These are phyloP conservation scores for Lophius americanus DNA, from an alignment of 2,797 vertebrate species.

Conservation along the genomic window DNA sequence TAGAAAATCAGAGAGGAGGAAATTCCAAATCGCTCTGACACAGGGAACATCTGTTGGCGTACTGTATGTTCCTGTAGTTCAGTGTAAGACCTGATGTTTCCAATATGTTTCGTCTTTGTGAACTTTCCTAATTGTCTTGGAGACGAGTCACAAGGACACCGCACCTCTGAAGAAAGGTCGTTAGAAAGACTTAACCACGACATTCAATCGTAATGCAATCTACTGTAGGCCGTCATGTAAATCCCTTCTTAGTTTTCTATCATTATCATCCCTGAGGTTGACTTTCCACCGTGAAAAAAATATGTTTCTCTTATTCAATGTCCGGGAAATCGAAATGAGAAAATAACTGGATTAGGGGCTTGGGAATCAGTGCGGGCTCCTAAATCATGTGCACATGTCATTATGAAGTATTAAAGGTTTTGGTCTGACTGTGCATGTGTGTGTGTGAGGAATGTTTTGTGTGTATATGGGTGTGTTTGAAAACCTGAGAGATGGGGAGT, in stretches of 20 bases:
- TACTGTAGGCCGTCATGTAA: constrained; percentile 75
- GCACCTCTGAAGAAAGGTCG: constrained; percentile 67
- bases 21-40: constrained; percentile 69
- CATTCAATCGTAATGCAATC: constrained; percentile 79
- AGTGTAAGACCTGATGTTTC: constrained; percentile 52
- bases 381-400: constrained; percentile 82
- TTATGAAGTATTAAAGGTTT: constrained; percentile 82
- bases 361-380: constrained; percentile 79
- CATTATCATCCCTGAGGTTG: constrained; percentile 78
- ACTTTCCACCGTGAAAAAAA: constrained; percentile 75
- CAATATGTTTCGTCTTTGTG: constrained; percentile 65
- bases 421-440: constrained; percentile 64
- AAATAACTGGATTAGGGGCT: constrained; percentile 84
- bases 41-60: constrained; percentile 61
- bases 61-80: constrained; percentile 35
- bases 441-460: constrained; percentile 32
- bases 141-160: constrained; percentile 53
- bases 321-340: constrained; percentile 83
- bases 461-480: constrained; percentile 69
- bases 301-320: constrained; percentile 82
- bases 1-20: constrained; percentile 66
- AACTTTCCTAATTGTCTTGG: constrained; percentile 61
- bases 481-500: constrained; percentile 76
- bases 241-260: constrained; percentile 76
- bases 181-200: constrained; percentile 66